phyloP scores from a whole-genome alignment of 2,113 vertebrate genomes.

The Redunca redunca region DNA sequence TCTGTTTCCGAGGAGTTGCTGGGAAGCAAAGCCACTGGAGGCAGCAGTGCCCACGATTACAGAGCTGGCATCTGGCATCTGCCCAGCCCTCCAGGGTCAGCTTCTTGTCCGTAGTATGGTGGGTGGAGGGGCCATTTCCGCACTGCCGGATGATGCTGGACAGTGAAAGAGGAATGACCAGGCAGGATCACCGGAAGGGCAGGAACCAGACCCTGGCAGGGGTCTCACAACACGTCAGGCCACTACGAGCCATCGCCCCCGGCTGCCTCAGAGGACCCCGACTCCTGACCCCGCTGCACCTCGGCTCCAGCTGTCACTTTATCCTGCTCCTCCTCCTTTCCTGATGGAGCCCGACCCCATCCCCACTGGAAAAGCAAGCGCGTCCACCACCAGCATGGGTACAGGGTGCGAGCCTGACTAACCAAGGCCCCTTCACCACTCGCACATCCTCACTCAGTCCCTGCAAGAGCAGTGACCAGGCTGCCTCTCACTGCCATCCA shows the following conservation, averaged over 20 bases:
- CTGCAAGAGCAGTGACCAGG: neutral
- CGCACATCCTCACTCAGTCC: neutral
- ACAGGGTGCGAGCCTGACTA: neutral
- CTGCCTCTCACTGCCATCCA: neutral
- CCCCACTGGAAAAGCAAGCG: neutral
- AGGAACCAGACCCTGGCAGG: neutral
- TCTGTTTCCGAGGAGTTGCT: neutral
- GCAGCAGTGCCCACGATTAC: neutral
- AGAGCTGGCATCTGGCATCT: neutral
- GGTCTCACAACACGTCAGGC: neutral
- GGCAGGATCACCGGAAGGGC: neutral
- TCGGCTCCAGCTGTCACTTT: neutral
- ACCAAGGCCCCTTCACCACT: neutral
- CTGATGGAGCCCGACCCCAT: neutral
- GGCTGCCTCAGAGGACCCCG: neutral
- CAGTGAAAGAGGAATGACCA: fast-evolving
- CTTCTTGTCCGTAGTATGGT: neutral
- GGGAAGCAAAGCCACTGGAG: neutral
- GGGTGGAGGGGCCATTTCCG: neutral
- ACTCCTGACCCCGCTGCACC: neutral
- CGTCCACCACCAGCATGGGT: neutral
- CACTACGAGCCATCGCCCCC: neutral
- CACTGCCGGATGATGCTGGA: neutral
- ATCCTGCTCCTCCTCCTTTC: neutral
- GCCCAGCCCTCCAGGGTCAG: neutral